These are phyloP conservation scores for Hydraecia micacea DNA, from an alignment of 2,888 invertebrate genomes.

Conservation along the genomic window DNA sequence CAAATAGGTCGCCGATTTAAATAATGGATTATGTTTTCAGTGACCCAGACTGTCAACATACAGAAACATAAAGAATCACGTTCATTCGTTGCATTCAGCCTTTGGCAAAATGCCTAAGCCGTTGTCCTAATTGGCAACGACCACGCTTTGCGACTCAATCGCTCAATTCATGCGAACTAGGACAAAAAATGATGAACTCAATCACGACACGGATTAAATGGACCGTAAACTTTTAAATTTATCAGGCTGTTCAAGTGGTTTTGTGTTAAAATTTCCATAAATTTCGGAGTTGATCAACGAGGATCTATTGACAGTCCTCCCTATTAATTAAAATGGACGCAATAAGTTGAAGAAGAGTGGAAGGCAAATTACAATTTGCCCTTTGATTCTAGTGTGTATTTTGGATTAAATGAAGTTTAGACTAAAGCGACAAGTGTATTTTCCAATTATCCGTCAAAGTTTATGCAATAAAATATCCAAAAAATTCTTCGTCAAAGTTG, in stretches of 20 bases:
- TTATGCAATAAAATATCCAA: background rate
- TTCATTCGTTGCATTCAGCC: slow-evolving; percentile 42
- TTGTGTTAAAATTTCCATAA: slow-evolving; percentile 29
- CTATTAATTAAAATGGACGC: slow-evolving; percentile 39
- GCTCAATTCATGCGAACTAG: slow-evolving; percentile 36
- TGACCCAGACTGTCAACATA: slow-evolving; percentile 13
- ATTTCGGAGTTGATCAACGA: slow-evolving; percentile 26
- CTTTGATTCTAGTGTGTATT: slow-evolving; percentile 45
- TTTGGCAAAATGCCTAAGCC: slow-evolving; percentile 59
- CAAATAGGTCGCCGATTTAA: slow-evolving; percentile 20
- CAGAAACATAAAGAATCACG: slow-evolving; percentile 37
- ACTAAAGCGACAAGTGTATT: background rate
- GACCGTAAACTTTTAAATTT: slow-evolving; percentile 42
- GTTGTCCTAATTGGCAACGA: slow-evolving; percentile 55
- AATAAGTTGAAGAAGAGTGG: background rate
- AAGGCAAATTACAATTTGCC: slow-evolving; percentile 32
- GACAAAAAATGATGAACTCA: slow-evolving; percentile 25
- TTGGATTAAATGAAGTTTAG: slow-evolving; percentile 49
- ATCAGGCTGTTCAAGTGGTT: slow-evolving; percentile 22
- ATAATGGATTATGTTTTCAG: slow-evolving; percentile 32
- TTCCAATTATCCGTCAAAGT: background rate
- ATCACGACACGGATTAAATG: slow-evolving; percentile 28
- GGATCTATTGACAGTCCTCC: background rate
- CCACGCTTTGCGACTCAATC: slow-evolving; percentile 22
- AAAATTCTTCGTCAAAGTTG: background rate